Base-by-base conservation (phyloP, 2,113 vertebrate genomes). In the Andinoacara biseriatus region DNA sequence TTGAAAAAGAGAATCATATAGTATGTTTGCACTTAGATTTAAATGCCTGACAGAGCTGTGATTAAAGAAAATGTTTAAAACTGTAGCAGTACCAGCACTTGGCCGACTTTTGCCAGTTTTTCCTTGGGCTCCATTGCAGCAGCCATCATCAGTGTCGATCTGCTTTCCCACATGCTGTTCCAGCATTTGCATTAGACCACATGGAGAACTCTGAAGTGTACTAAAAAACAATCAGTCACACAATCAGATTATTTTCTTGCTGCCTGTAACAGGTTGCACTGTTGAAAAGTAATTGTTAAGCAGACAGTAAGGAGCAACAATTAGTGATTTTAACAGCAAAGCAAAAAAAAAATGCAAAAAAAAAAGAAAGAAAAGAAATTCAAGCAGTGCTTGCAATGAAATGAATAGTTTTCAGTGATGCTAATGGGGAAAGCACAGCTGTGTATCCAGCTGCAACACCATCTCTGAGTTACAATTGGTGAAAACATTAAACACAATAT, bases 141-240 rank as follows among this genome's bases (percentile, higher is more conserved):
- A 46, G 83, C 85, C 62, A 1, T 87, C 63, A 3, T 79, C 87
- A 0, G 69, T n/a, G 86, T 95, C 90, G 17, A 95, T 65, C 67
- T 87, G 84, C 78, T 95, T 95, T 74, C 90, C 92, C 85, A 95
- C 87, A 89, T 96, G 94, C 91, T 95, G 93, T 54, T 96, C 94
- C 87, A 95, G 87, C 5, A 85, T 84, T 84, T 91, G 90, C 93
- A 95, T 91, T 74, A 95, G 83, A 43, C 91, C 93, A 91, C 94
- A 94, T 31, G 95, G 94, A 78, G 95, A 92, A 74, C 83, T 94
- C 85, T 94, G 94, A 61, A 95, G 93, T 26, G 90, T 94, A 62
- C 95, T 92, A 90, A 82, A 86, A 94, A 77, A 89, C 52, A 90
- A 35, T 84, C 15, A 86, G 29, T 4, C 43, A 87, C 31, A 33